A percentile compares a stretch with the other conserved stretches of the same genome.
Conservation (phyloP, 2,113 vertebrate genomes). For the Albula goreensis region DNA sequence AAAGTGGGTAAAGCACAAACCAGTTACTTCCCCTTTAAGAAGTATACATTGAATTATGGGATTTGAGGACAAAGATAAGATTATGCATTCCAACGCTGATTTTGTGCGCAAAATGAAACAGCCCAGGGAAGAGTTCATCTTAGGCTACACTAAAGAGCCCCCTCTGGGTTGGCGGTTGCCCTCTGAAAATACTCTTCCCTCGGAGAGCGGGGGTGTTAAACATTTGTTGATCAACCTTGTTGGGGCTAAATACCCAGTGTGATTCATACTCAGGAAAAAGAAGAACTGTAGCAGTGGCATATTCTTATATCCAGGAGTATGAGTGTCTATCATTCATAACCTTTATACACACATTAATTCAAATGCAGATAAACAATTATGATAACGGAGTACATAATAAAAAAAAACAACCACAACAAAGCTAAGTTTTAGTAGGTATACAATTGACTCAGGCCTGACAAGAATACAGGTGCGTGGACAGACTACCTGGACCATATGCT, state of each 20-base stretch:
- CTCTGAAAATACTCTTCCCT: not conserved
- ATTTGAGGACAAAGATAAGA: conserved; percentile 25
- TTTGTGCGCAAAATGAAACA: not conserved
- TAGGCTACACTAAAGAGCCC: not conserved
- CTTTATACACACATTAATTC: not conserved
- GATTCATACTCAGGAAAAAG: not conserved
- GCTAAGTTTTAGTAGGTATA: not conserved
- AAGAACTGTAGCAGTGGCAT: not conserved
- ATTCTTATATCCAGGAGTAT: not conserved
- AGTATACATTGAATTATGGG: conserved; percentile 22
- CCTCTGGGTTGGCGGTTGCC: no score
- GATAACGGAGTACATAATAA: no score
- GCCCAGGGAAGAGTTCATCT: not conserved
- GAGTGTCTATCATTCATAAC: not conserved
- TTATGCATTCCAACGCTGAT: conserved; percentile 11
- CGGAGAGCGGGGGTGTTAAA: not conserved
- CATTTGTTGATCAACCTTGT: not conserved
- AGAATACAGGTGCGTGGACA: not conserved
- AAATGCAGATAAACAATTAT: not conserved
- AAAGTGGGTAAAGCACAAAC: not conserved
- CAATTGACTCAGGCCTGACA: not conserved
- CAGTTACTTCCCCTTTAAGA: conserved; percentile 16
- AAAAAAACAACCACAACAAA: no score
- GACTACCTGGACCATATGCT: not conserved
- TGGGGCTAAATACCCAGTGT: not conserved